Evolutionary conservation across 2,797 vertebrate genomes (phyloP).

Genomic region (Microctenopoma steveboyesi): DNA sequence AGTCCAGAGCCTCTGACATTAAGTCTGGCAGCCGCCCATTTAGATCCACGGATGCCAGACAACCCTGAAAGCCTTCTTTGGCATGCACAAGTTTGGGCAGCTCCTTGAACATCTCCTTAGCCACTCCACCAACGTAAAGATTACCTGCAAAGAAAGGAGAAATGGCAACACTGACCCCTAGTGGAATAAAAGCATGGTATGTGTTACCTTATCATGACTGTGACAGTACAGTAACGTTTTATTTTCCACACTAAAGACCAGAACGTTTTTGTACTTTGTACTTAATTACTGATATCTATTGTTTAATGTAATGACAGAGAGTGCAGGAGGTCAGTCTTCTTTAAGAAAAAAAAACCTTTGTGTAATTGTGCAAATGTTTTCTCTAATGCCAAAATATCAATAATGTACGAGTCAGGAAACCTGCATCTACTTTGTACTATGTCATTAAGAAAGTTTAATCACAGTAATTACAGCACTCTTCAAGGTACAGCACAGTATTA

Average conservation of each 20-base stretch:
- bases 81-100: constrained; percentile 95
- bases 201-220: background rate
- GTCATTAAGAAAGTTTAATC: background rate
- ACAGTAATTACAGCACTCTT: constrained; percentile 7
- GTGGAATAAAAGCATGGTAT: constrained; percentile 51
- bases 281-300: background rate
- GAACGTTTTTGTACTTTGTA: background rate
- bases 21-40: constrained; percentile 95
- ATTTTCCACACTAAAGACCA: background rate
- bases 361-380: background rate
- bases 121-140: constrained; percentile 93
- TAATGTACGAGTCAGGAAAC: background rate
- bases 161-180: constrained; percentile 72
- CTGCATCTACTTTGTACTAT: background rate
- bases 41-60: constrained; percentile 94
- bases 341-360: background rate
- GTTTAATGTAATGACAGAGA: background rate
- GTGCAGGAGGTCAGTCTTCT: background rate
- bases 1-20: constrained; percentile 94
- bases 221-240: background rate
- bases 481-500: background rate
- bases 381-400: background rate
- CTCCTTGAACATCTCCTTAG: constrained; percentile 94
- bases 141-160: constrained; percentile 83
- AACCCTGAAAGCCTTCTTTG: constrained; percentile 97